Evolutionary conservation across 2,113 vertebrate genomes (phyloP).

Genomic region (Embiotoca jacksoni): DNA sequence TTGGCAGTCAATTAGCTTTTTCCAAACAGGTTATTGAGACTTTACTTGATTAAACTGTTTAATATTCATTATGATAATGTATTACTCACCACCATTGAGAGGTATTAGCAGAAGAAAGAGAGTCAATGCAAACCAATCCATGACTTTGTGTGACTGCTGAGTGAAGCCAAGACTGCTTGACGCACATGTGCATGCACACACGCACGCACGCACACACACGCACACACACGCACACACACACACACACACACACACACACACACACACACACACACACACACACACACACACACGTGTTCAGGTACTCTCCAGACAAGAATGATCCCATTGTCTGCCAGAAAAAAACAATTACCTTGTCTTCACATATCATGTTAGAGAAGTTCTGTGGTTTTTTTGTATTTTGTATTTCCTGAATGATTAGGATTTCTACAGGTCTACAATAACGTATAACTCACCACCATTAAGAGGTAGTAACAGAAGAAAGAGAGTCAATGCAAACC

Average conservation of each 20-base stretch:
- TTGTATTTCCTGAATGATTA: neutral
- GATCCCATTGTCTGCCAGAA: neutral
- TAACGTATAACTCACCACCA: conserved; percentile 58
- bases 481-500: neutral
- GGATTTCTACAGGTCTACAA: neutral
- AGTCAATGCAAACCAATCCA: neutral
- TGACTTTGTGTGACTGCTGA: neutral
- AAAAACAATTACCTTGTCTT: neutral
- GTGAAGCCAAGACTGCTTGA: neutral
- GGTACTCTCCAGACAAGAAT: conserved; percentile 3
- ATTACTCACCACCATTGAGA: conserved; percentile 55
- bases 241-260: no score
- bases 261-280: neutral
- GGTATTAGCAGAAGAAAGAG: conserved; percentile 27
- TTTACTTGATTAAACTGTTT: no score
- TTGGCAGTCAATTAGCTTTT: no score
- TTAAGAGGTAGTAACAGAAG: conserved; percentile 21
- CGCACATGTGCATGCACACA: no score
- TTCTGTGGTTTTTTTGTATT: neutral
- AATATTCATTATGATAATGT: neutral
- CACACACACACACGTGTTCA: no score
- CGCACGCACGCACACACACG: no score
- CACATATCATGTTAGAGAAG: neutral
- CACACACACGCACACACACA: no score
- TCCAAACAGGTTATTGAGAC: no score